phyloP scores from a whole-genome alignment of 2,113 vertebrate genomes.

The Microcebus tavaratra region DNA sequence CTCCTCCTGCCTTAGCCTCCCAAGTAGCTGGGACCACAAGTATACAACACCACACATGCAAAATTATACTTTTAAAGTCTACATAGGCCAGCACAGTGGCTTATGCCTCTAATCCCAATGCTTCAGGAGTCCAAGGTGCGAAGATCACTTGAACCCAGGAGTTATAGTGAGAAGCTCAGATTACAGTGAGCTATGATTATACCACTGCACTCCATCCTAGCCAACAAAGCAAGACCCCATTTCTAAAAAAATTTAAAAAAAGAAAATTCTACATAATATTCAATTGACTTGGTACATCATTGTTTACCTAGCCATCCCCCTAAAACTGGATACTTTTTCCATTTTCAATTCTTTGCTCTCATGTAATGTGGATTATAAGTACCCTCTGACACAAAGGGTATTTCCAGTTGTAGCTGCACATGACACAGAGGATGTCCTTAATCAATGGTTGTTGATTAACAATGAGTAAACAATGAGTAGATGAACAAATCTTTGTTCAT shows the following conservation, averaged over 20 bases:
- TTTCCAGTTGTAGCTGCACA: not conserved
- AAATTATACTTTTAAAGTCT: not conserved
- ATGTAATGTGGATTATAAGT: not conserved
- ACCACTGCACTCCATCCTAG: no score
- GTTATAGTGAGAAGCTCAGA: no score
- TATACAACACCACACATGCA: no score
- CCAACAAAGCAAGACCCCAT: no score
- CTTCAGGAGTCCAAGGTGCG: no score
- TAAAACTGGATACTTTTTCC: not conserved
- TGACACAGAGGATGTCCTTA: not conserved
- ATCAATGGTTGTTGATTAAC: not conserved
- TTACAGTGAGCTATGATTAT: no score
- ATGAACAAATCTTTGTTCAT: constrained; percentile 34
- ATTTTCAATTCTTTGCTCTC: constrained; percentile 9
- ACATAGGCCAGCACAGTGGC: no score
- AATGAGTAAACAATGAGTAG: not conserved
- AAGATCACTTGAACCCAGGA: no score
- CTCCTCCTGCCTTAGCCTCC: no score
- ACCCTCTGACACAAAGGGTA: not conserved
- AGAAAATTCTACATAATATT: not conserved
- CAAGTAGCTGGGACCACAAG: no score
- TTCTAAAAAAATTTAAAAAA: no score
- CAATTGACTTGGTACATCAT: not conserved
- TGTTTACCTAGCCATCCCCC: not conserved
- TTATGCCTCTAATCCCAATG: no score